Evolutionary conservation across 2,113 vertebrate species (phyloP), one percentile per base, ranked within the genome.

Genomic region (Tapirus terrestris): DNA sequence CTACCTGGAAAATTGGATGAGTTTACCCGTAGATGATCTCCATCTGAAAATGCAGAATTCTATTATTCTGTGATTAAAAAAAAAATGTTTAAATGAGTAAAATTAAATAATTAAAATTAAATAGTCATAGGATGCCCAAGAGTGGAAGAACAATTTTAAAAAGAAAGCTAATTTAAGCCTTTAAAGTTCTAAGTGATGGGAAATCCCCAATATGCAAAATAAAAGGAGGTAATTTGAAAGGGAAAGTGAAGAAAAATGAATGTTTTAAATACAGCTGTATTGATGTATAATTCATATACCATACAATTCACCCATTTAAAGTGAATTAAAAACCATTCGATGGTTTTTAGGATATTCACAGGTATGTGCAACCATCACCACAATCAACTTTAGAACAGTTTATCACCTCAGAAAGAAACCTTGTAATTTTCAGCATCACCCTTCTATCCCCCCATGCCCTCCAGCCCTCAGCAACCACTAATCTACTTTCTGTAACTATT

Each of bases 191-290:
- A 21, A 65, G 21, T 80, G n/a, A 48, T 56, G 58, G 89, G 96
- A 63, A 93, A 63, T 79, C 56, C 81, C 97, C 63, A 2, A 88
- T 87, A 91, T 88, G 87, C 53, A 80, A 73, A 87, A 6, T 33
- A 61, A 60, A 73, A 75, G 39, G 13, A 53, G 76, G 29, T 29
- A 33, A 48, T 67, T 67, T 68, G 76, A 82, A 90, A 51, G 75
- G 29, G 84, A 90, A 75, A 79, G 80, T 77, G 33, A 85, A 87
- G 43, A 86, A 45, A 68, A 87, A 56, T 1, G 29, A 88, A 8
- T 31, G 48, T 61, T 61, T 31, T 3, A 31, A n/a, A 20, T 43
- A n/a, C 73, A 75, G 39, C 33, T 36, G 0, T 51, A 51, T 60
- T 81, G 91, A 61, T 53, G 36, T 3, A 16, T 63, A 31, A 51